Percentiles rank a stretch among this genome's conserved stretches.
These are phyloP conservation scores for Turdus rufiventris DNA, from an alignment of 2,113 vertebrate genomes.

Conservation along the genomic window DNA sequence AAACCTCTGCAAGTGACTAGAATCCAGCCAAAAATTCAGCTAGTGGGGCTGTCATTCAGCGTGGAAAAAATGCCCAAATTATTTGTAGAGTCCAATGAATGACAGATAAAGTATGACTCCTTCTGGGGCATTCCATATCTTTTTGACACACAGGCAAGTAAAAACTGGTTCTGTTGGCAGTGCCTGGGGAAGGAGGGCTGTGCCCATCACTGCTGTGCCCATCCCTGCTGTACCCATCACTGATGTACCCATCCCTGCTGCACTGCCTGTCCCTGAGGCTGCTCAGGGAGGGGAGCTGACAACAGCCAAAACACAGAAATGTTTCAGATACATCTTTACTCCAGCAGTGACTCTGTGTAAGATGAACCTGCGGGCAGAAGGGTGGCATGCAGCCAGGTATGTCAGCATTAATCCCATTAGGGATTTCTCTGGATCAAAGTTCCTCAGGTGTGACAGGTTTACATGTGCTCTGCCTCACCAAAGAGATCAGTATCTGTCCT, in stretches of 20 bases:
- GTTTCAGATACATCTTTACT: background rate
- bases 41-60: background rate
- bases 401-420: background rate
- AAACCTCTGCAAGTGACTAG: background rate
- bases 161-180: background rate
- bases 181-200: background rate
- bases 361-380: background rate
- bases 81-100: background rate
- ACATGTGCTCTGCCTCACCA: background rate
- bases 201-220: too few species aligned
- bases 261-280: background rate
- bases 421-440: background rate
- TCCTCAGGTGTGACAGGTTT: background rate
- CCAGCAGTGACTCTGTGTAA: background rate
- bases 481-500: background rate
- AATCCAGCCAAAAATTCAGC: background rate
- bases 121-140: background rate
- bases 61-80: background rate
- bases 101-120: background rate
- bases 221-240: background rate
- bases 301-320: background rate
- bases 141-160: background rate
- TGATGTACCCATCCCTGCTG: background rate
- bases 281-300: background rate
- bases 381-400: background rate